A percentile compares a stretch with the other conserved stretches of the same genome.
Conservation (phyloP, 2,888 invertebrate genomes). For the Orthosia incerta region DNA sequence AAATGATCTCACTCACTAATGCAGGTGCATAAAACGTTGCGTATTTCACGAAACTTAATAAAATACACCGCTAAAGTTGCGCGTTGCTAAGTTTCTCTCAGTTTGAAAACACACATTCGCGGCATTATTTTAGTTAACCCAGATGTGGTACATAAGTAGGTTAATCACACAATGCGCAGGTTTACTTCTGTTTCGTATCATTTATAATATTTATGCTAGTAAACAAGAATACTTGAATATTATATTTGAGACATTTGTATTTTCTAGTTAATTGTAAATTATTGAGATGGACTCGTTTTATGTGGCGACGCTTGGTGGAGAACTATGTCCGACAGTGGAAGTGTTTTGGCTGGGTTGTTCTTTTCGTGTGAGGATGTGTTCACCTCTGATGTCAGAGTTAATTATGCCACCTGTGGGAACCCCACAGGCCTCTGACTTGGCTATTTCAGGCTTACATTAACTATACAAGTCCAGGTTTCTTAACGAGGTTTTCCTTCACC, state of each 20-base stretch:
- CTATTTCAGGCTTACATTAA: too few species aligned
- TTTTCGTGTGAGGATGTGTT: too few species aligned
- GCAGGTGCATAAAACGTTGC: neutral
- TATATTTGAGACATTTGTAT: neutral
- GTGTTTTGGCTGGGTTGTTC: too few species aligned
- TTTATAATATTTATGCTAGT: constrained; percentile 14
- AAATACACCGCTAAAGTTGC: neutral
- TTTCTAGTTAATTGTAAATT: neutral
- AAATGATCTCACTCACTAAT: neutral
- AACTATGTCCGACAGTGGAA: too few species aligned
- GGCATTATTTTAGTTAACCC: constrained; percentile 46
- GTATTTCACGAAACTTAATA: neutral
- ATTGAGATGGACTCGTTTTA: too few species aligned
- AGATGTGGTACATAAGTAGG: constrained; percentile 36
- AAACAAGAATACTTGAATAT: neutral
- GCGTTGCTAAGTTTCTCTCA: neutral
- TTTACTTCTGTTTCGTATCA: neutral
- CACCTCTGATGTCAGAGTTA: too few species aligned
- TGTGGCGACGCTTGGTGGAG: too few species aligned
- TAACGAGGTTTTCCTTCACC: too few species aligned
- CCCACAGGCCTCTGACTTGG: too few species aligned
- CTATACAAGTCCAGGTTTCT: too few species aligned
- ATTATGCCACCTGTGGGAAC: too few species aligned
- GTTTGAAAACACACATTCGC: constrained; percentile 20
- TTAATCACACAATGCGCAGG: constrained; percentile 33